Evolutionary conservation across 2,888 invertebrate species (phyloP).

Genomic region (Lycia hirtaria): DNA sequence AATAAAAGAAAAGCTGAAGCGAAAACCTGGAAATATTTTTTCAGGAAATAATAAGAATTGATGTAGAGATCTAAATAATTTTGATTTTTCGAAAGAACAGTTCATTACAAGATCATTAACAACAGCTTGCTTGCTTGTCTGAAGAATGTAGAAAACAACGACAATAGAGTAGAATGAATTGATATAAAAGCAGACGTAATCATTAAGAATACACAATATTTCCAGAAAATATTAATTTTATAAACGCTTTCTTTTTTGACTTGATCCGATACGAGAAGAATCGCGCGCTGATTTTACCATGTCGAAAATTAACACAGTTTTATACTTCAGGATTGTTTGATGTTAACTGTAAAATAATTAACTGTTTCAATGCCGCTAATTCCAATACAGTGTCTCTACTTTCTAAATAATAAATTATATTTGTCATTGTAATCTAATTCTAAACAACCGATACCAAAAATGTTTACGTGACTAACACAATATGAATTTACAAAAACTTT

Average conservation of each 20-base stretch:
- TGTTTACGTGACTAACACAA: neutral
- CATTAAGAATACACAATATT: too few species aligned
- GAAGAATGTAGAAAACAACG: too few species aligned
- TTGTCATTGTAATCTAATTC: neutral
- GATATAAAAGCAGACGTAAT: too few species aligned
- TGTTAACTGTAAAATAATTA: neutral
- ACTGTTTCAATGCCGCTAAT: neutral
- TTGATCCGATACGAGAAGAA: conserved; percentile 32
- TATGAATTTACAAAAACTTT: neutral
- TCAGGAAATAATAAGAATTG: too few species aligned
- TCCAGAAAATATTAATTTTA: neutral
- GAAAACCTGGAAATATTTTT: conserved; percentile 25
- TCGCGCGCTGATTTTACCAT: conserved; percentile 65
- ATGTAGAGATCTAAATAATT: too few species aligned
- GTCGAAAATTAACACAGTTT: conserved; percentile 66
- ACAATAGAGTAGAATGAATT: too few species aligned
- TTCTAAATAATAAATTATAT: neutral
- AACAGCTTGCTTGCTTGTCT: too few species aligned
- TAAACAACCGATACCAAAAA: neutral
- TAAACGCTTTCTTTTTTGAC: conserved; percentile 8
- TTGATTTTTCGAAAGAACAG: too few species aligned
- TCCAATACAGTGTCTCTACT: neutral
- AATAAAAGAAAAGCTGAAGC: conserved; percentile 47
- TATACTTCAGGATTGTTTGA: conserved; percentile 39
- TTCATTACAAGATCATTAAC: too few species aligned